Conservation (phyloP, 2,797 vertebrate species). For the Sebastiscus tertius region DNA sequence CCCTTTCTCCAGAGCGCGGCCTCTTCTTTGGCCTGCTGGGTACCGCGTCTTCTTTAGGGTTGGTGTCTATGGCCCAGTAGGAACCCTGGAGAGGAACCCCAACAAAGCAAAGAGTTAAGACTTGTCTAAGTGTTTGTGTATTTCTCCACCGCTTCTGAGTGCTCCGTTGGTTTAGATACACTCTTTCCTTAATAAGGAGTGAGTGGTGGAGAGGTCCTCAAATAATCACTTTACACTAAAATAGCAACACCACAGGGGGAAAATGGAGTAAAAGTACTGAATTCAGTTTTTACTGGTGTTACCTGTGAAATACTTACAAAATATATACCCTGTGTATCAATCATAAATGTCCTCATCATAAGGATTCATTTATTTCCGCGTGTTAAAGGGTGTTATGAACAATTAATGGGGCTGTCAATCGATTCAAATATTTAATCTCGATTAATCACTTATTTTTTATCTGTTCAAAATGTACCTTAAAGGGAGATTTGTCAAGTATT, state of each 20-base stretch:
- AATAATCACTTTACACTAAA: background rate
- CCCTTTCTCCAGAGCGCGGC: conserved; percentile 90
- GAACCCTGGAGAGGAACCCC: conserved; percentile 81
- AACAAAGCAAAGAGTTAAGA: conserved; percentile 13
- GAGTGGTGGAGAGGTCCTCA: background rate
- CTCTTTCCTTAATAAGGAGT: background rate
- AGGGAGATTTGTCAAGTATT: no score
- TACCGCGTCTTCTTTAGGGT: conserved; percentile 89
- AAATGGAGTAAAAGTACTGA: background rate
- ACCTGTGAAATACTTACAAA: background rate
- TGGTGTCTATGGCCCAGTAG: conserved; percentile 93
- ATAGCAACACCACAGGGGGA: background rate
- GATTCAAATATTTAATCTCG: no score
- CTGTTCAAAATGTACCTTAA: no score
- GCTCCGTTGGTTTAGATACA: background rate
- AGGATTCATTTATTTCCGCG: background rate
- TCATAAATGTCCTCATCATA: background rate
- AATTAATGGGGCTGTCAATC: no score
- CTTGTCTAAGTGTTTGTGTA: background rate
- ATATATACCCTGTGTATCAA: background rate
- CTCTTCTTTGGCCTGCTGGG: conserved; percentile 91
- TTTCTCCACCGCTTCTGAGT: background rate
- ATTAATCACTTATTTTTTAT: no score
- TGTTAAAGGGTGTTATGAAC: background rate
- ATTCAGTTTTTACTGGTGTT: background rate